phyloP scores from a whole-genome alignment of 2,888 invertebrate species.

The Hermaeophaga mercurialis region DNA sequence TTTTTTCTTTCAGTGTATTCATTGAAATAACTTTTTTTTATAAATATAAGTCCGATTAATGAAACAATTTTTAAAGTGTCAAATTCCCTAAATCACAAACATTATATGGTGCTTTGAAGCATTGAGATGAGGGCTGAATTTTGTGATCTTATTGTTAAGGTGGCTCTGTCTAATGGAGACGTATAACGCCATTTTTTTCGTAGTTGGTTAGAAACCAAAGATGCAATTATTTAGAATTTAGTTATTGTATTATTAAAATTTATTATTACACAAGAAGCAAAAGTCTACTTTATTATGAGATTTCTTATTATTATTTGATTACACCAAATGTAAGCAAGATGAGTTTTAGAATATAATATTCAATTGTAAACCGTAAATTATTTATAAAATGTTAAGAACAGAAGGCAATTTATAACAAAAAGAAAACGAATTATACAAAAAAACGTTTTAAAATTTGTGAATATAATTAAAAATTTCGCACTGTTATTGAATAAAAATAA shows the following conservation, averaged over 20 bases:
- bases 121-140: conserved; percentile 43
- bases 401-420: too few species aligned
- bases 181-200: conserved; percentile 30
- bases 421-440: too few species aligned
- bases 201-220: conserved; percentile 44
- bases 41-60: too few species aligned
- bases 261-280: too few species aligned
- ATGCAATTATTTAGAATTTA: conserved; percentile 30
- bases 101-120: conserved; percentile 44
- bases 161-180: conserved; percentile 35
- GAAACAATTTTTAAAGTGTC: too few species aligned
- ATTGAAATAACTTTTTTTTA: conserved; percentile 16
- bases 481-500: too few species aligned
- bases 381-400: too few species aligned
- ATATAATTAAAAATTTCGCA: too few species aligned
- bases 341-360: too few species aligned
- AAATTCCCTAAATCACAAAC: not conserved
- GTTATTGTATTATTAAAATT: conserved; percentile 29
- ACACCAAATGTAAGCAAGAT: too few species aligned
- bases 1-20: not conserved
- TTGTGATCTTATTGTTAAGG: conserved; percentile 44
- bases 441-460: too few species aligned
- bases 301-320: not conserved
- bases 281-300: not conserved
- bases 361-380: too few species aligned